Conservation (phyloP, 2,113 vertebrate genomes). For the Gnathonemus longibarbis region DNA sequence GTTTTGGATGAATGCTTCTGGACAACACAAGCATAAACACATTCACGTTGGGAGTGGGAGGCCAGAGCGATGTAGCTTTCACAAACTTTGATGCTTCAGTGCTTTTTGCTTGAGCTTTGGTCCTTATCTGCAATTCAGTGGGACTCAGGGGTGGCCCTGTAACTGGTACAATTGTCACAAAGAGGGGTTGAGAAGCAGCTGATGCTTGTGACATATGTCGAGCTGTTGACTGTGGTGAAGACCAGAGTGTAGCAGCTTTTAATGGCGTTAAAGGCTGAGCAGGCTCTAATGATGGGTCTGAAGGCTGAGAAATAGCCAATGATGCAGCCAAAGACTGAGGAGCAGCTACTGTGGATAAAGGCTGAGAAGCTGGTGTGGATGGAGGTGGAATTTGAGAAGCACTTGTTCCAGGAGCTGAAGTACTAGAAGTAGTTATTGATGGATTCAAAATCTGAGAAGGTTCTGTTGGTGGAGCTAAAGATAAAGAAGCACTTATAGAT, state of each 20-base stretch:
- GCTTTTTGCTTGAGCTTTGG: neutral
- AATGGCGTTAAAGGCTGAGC: neutral
- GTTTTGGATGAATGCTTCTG: constrained; percentile 7
- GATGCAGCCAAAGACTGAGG: neutral
- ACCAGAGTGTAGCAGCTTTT: neutral
- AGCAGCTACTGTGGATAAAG: neutral
- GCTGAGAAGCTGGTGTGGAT: neutral
- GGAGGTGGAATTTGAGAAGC: neutral
- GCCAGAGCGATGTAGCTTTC: constrained; percentile 2
- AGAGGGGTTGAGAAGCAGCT: neutral
- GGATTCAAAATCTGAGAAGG: neutral
- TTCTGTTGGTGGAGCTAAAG: neutral
- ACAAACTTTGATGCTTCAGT: constrained; percentile 15
- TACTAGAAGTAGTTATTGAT: neutral
- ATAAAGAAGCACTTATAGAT: neutral
- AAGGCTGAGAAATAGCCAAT: neutral
- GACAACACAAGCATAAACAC: constrained; percentile 22
- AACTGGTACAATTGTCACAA: neutral
- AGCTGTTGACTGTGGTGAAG: neutral
- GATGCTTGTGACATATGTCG: neutral
- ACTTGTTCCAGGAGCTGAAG: neutral
- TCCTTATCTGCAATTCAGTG: neutral
- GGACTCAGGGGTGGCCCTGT: neutral
- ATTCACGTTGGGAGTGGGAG: constrained; percentile 12
- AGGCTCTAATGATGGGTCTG: neutral